These are phyloP conservation scores for Paguma larvata DNA, from an alignment of 2,797 vertebrate species.

Conservation along the genomic window DNA sequence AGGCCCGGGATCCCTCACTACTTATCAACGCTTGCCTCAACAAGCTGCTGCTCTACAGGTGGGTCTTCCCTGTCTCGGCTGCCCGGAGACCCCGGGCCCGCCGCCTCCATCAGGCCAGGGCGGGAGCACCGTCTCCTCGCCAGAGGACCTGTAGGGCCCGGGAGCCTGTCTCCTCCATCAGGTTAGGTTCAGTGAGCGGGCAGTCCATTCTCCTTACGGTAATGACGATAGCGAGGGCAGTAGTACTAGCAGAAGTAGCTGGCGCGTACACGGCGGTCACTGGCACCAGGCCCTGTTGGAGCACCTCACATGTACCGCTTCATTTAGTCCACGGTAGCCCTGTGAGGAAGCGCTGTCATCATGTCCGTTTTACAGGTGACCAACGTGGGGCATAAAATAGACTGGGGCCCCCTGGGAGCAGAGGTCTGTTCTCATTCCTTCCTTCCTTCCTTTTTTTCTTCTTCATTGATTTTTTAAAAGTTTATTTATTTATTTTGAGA, in stretches of 20 bases:
- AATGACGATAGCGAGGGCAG: not conserved
- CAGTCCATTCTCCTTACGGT: not conserved
- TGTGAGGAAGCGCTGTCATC: not conserved
- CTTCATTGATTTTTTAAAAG: no score
- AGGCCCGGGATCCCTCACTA: slow-evolving; percentile 96
- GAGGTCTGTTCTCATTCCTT: not conserved
- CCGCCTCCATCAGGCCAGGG: not conserved
- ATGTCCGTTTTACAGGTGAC: not conserved
- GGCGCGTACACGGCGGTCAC: not conserved
- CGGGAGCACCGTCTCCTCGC: not conserved
- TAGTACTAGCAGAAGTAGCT: not conserved
- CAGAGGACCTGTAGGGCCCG: not conserved
- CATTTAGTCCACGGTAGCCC: not conserved
- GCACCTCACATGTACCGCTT: not conserved
- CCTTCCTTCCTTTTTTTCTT: not conserved
- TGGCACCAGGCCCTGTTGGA: not conserved
- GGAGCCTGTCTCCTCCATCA: not conserved
- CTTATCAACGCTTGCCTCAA: slow-evolving; percentile 96
- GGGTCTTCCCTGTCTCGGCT: not conserved
- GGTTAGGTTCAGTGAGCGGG: not conserved
- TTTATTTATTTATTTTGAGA: no score
- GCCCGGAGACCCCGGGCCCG: not conserved
- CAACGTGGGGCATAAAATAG: not conserved
- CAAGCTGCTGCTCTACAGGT: slow-evolving; percentile 97
- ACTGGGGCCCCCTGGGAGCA: not conserved